These are phyloP conservation scores for Listronotus bonariensis DNA, from an alignment of 1,140 invertebrate genomes.

Conservation along the genomic window DNA sequence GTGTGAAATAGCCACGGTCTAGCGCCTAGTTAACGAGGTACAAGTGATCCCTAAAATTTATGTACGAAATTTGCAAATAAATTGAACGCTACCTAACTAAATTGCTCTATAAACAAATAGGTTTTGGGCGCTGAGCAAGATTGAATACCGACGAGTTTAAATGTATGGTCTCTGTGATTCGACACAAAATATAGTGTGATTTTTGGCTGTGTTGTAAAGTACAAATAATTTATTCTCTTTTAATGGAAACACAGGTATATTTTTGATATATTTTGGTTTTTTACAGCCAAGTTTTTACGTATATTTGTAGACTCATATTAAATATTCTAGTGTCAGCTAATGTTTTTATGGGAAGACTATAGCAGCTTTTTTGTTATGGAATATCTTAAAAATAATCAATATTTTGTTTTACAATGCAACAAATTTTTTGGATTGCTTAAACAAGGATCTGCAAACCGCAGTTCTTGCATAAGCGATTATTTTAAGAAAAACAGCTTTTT, in stretches of 20 bases:
- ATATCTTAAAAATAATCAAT: no score
- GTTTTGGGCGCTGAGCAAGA: constrained; percentile 27
- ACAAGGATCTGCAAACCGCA: no score
- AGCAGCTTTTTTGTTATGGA: no score
- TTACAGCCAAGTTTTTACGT: neutral
- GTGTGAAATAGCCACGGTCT: constrained; percentile 37
- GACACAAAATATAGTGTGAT: constrained; percentile 1
- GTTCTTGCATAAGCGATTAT: no score
- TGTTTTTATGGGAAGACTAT: no score
- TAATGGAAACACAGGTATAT: neutral
- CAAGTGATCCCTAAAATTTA: constrained; percentile 37
- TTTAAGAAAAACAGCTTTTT: no score
- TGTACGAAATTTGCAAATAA: constrained; percentile 39
- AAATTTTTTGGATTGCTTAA: no score
- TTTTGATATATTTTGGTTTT: neutral
- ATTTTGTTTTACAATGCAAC: no score
- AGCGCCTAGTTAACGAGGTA: constrained; percentile 38
- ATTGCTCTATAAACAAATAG: constrained; percentile 39
- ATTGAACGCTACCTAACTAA: constrained; percentile 37
- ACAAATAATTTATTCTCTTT: neutral
- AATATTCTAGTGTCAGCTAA: neutral
- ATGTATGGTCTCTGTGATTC: constrained; percentile 8
- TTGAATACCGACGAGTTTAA: constrained; percentile 22
- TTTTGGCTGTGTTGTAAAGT: constrained; percentile 1
- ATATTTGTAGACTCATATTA: neutral